Conservation (phyloP, 2,113 vertebrate species). For the Prietella phreatophila region DNA sequence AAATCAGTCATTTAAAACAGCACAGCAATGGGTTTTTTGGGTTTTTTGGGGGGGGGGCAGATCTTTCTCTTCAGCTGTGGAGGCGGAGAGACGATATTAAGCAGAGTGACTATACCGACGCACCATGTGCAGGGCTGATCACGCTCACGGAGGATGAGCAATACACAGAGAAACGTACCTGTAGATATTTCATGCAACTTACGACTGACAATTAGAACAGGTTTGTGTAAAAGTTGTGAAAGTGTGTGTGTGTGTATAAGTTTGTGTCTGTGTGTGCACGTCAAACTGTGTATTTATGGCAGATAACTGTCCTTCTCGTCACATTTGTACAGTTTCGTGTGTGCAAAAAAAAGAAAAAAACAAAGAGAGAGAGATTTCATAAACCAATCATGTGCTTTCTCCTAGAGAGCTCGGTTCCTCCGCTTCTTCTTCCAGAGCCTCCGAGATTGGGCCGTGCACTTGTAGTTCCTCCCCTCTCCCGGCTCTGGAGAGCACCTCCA, state of each 20-base stretch:
- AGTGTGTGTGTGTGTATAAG: conserved; percentile 42
- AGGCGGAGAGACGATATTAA: conserved; percentile 39
- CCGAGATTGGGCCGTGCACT: conserved; percentile 69
- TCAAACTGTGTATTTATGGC: conserved; percentile 49
- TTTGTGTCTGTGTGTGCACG: conserved; percentile 43
- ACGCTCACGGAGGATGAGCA: conserved; percentile 55
- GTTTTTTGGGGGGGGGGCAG: not conserved
- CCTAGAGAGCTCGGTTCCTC: conserved; percentile 62
- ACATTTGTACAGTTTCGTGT: conserved; percentile 51
- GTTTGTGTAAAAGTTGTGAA: conserved; percentile 46
- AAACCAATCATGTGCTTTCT: conserved; percentile 71
- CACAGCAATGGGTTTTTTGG: conserved; percentile 25
- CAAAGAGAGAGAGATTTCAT: conserved; percentile 12
- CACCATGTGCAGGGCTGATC: conserved; percentile 40
- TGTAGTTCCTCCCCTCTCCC: conserved; percentile 80
- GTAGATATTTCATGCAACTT: conserved; percentile 63
- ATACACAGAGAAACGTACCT: conserved; percentile 56
- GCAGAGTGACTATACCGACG: conserved; percentile 33
- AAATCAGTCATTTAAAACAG: conserved; percentile 44
- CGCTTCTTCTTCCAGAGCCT: conserved; percentile 76
- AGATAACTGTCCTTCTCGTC: conserved; percentile 41
- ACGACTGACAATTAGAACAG: conserved; percentile 57
- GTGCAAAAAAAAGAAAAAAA: conserved; percentile 48
- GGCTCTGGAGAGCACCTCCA: conserved; percentile 79
- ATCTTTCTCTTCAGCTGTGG: conserved; percentile 34